These are phyloP conservation scores for Caloenas nicobarica DNA, from an alignment of 2,113 vertebrate genomes.

Conservation along the genomic window DNA sequence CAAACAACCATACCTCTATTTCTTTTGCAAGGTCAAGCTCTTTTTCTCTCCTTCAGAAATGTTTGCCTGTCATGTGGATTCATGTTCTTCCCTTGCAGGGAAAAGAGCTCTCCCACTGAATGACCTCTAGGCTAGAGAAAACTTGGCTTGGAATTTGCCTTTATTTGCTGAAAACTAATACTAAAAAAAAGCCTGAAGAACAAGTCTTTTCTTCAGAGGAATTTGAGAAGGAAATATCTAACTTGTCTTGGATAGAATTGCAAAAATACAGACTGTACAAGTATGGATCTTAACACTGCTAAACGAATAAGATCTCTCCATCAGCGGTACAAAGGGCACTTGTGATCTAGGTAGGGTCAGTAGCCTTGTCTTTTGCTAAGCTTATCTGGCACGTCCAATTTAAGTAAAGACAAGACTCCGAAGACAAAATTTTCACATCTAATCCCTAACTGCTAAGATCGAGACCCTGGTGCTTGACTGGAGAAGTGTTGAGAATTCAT, in stretches of 20 bases:
- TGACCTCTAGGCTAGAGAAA: not conserved
- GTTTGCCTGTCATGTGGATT: constrained; percentile 30
- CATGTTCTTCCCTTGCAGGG: not conserved
- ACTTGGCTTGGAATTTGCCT: not conserved
- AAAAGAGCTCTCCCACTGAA: not conserved
- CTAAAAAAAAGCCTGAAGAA: not conserved
- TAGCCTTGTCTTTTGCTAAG: not conserved
- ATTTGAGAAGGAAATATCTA: not conserved
- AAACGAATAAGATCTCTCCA: not conserved
- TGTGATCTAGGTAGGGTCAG: not conserved
- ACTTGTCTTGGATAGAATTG: not conserved
- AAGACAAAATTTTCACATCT: not conserved
- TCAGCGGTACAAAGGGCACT: not conserved
- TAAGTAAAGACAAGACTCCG: not conserved
- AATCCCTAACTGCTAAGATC: not conserved
- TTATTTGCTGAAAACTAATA: not conserved
- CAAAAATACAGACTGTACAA: not conserved
- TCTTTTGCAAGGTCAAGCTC: not conserved
- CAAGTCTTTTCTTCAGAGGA: not conserved
- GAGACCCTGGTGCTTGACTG: not conserved
- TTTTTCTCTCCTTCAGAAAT: not conserved
- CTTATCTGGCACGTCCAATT: not conserved
- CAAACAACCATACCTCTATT: not conserved
- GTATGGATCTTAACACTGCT: not conserved
- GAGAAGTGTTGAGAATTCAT: not conserved